Percentiles rank a stretch among this genome's conserved stretches.
Evolutionary conservation across 2,888 invertebrate species (phyloP).

Genomic region (Zelleria hepariella): DNA sequence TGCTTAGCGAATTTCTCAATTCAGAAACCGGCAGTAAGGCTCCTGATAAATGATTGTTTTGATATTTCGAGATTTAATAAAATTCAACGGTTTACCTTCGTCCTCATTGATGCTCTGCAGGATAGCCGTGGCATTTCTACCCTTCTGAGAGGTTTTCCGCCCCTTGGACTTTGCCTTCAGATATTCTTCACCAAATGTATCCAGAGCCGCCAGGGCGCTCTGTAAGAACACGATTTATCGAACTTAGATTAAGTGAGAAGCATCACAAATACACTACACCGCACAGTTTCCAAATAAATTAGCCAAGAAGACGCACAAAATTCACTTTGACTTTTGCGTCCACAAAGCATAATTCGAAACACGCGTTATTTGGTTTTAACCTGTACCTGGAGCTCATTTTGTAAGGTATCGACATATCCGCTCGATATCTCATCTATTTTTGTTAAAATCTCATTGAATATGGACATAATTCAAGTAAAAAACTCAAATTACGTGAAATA

Average conservation of each 20-base stretch:
- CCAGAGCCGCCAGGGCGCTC: slow-evolving; percentile 39
- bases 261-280: slow-evolving; percentile 7
- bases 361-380: slow-evolving; percentile 1
- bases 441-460: slow-evolving; percentile 51
- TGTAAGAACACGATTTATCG: slow-evolving; percentile 24
- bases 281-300: neutral
- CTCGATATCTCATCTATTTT: slow-evolving; percentile 47
- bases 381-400: slow-evolving; percentile 52
- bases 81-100: slow-evolving; percentile 31
- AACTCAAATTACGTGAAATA: slow-evolving; percentile 34
- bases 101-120: slow-evolving; percentile 58
- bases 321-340: no score
- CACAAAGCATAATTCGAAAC: neutral
- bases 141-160: slow-evolving; percentile 39
- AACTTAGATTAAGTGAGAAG: neutral
- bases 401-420: slow-evolving; percentile 31
- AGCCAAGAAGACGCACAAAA: neutral
- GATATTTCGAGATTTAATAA: neutral
- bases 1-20: no score
- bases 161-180: slow-evolving; percentile 31
- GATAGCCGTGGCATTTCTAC: slow-evolving; percentile 35
- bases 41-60: neutral
- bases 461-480: slow-evolving; percentile 50
- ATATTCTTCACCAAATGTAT: slow-evolving; percentile 49
- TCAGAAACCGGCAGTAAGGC: no score